Conservation (phyloP, 2,888 invertebrate genomes). For the Monopis laevigella region DNA sequence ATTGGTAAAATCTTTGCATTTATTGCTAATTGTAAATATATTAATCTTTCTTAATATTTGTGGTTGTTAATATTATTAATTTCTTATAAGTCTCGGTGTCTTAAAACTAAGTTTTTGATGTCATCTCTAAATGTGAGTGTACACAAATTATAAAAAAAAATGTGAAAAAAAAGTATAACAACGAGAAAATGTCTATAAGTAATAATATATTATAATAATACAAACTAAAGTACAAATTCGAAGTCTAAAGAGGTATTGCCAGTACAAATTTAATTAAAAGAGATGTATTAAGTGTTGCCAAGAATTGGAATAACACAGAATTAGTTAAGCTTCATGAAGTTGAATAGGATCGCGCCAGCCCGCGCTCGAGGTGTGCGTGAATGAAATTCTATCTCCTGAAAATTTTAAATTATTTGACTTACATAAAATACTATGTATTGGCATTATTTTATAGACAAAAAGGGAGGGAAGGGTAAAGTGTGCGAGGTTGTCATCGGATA, state of each 20-base stretch:
- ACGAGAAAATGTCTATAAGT: conserved; percentile 33
- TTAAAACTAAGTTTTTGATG: conserved; percentile 48
- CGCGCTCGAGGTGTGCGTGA: conserved; percentile 19
- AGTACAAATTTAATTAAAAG: conserved; percentile 62
- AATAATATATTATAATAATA: conserved; percentile 29
- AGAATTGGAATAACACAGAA: background rate
- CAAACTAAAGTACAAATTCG: conserved; percentile 64
- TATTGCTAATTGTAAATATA: conserved; percentile 5
- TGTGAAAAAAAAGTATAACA: conserved; percentile 31
- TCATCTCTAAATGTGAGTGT: conserved; percentile 44
- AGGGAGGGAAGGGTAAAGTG: background rate
- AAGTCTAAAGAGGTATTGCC: conserved; percentile 57
- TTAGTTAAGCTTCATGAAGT: background rate
- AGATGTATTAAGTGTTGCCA: conserved; percentile 5
- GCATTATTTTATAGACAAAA: conserved; percentile 3
- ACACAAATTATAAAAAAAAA: conserved; percentile 27
- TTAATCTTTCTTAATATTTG: conserved; percentile 8
- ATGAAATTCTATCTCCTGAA: background rate
- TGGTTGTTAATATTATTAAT: conserved; percentile 4
- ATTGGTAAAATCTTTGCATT: too few relatives aligned
- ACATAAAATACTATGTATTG: conserved; percentile 10
- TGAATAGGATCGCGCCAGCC: conserved; percentile 23
- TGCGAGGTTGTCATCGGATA: conserved; percentile 5
- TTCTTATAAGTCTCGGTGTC: conserved; percentile 49
- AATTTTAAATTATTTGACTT: too few relatives aligned